These are phyloP conservation scores for Ammodytes marinus DNA, from an alignment of 2,113 vertebrate species.

Conservation along the genomic window DNA sequence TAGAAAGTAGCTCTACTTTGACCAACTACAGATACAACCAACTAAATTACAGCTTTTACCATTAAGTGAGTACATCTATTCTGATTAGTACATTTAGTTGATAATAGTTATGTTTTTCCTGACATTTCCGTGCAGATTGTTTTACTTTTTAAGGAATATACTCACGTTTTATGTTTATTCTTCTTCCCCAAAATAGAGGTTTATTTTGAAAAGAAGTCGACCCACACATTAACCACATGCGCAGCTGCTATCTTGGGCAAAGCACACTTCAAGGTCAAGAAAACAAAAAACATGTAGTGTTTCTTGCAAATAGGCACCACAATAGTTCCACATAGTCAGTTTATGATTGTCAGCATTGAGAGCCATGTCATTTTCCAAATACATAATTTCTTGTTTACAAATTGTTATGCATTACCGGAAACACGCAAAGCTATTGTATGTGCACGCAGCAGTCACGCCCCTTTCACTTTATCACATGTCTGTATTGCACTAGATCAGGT, in stretches of 20 bases:
- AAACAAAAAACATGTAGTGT: background rate
- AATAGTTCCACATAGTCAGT: background rate
- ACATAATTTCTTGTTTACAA: background rate
- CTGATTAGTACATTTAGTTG: background rate
- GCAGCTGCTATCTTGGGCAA: background rate
- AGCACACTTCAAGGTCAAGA: conserved; percentile 1
- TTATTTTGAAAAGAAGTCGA: background rate
- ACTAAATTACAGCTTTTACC: too few species aligned
- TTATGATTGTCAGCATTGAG: background rate
- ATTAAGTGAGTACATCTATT: background rate
- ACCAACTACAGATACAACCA: background rate
- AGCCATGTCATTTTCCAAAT: background rate
- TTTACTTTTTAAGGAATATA: too few species aligned
- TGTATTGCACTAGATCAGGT: background rate
- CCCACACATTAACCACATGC: background rate
- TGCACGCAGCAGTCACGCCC: conserved; percentile 8
- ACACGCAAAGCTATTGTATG: conserved; percentile 5
- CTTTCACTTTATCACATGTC: conserved; percentile 3
- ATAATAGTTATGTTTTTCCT: background rate
- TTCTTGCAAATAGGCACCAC: conserved; percentile 9
- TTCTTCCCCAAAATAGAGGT: background rate
- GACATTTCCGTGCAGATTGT: too few species aligned
- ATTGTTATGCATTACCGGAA: background rate
- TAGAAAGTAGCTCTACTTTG: background rate
- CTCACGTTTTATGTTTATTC: too few species aligned